Evolutionary conservation across 2,797 vertebrate species (phyloP), one percentile per base, ranked within the genome.

Genomic region (Micropoecilia bifurca): DNA sequence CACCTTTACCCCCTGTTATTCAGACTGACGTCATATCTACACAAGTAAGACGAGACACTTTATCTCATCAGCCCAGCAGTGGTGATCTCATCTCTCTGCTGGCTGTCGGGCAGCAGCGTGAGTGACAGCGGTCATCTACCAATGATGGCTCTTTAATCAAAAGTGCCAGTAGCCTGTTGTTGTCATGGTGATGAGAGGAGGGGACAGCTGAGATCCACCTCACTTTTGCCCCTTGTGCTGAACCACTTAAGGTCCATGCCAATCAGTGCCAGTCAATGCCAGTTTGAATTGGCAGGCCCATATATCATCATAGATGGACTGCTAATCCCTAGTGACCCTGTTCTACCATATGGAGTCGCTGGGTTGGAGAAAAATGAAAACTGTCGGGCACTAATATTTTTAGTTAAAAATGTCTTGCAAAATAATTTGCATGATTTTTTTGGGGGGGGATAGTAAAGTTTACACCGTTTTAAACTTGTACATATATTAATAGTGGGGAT

Each of bases 71-170:
- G 84, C 84, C 82, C 85, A 83, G 69, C 76, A 9, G 36, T 79
- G 77, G 88, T 85, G 82, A 91, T 90, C 87, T 88, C 73, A 71
- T 87, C 80, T 88, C 84, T 82, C 74, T 87, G 85, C 83, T 41
- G 5, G 79, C 90, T 93, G 93, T 93, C 89, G 39, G 36, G 72
- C 84, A 91, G 88, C 72, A 55, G 66, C 12, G 18, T 85, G 91
- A 95, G 88, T 95, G 95, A 94, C 94, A 95, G 89, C 90, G 84
- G 94, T 95, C 94, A 92, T 90, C 91, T 89, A 76, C 91, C 89
- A 91, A 82, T 92, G 93, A 94, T 79, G 89, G 90, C 92, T 93
- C 94, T 95, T 95, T 96, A 94, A 95, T 95, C 94, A 96, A 93
- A 95, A 91, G 79, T 88, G 87, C 86, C 76, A 86, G 90, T 77